These are phyloP conservation scores for Reticulitermes lucifugus DNA, from an alignment of 2,888 invertebrate species.

Conservation along the genomic window DNA sequence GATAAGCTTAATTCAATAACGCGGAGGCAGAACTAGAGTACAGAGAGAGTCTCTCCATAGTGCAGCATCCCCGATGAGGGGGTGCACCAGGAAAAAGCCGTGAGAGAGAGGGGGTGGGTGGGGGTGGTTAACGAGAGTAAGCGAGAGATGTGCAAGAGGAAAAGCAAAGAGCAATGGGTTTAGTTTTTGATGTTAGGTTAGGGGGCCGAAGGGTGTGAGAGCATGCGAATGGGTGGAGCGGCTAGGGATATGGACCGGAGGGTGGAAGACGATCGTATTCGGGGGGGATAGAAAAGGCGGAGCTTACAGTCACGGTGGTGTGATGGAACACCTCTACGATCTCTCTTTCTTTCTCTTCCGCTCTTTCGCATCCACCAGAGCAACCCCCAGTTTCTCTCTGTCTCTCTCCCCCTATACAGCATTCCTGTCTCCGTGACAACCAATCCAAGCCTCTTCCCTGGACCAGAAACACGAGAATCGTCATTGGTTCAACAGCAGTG, in stretches of 20 bases:
- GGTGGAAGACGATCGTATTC: slow-evolving; percentile 46
- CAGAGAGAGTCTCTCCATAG: slow-evolving; percentile 52
- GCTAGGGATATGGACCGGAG: slow-evolving; percentile 58
- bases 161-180: not conserved
- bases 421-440: slow-evolving; percentile 35
- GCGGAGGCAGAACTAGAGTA: slow-evolving; percentile 58
- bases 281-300: slow-evolving; percentile 33
- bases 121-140: slow-evolving; percentile 34
- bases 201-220: slow-evolving; percentile 30
- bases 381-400: not conserved
- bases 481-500: slow-evolving; percentile 53
- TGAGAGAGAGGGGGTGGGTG: slow-evolving; percentile 55
- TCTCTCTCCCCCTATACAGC: not conserved
- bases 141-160: slow-evolving; percentile 17
- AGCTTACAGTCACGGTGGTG: slow-evolving; percentile 5
- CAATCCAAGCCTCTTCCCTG: slow-evolving; percentile 40
- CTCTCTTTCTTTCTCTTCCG: slow-evolving; percentile 11
- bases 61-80: slow-evolving; percentile 2
- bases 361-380: not conserved
- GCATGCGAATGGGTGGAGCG: not conserved
- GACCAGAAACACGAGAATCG: slow-evolving; percentile 22
- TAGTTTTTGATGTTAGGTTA: slow-evolving; percentile 23
- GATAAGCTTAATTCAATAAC: slow-evolving; percentile 87
- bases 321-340: slow-evolving; percentile 1
- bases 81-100: slow-evolving; percentile 5